These are phyloP conservation scores for Pluvialis apricaria DNA, from an alignment of 2,113 vertebrate genomes.

Conservation along the genomic window DNA sequence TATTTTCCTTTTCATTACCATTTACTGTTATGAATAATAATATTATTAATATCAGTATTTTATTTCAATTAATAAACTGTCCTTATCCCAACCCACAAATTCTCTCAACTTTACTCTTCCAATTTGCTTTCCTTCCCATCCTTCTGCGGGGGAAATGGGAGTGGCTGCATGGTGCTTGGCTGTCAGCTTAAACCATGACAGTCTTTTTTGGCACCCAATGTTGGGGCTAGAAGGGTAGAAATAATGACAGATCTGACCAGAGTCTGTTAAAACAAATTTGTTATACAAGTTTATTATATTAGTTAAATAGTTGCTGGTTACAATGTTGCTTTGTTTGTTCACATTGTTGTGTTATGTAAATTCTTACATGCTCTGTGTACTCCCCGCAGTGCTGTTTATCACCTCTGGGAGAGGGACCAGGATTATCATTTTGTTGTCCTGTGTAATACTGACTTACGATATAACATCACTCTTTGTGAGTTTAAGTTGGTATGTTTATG, in stretches of 20 bases:
- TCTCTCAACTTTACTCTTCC: too few relatives aligned
- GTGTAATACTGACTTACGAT: not conserved
- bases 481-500: too few relatives aligned
- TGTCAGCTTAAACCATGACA: not conserved
- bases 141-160: not conserved
- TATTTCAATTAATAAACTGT: too few relatives aligned
- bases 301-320: not conserved
- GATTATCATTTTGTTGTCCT: not conserved
- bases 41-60: too few relatives aligned
- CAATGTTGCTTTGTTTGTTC: not conserved
- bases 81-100: too few relatives aligned
- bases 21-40: too few relatives aligned
- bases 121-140: too few relatives aligned
- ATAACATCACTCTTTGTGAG: not conserved
- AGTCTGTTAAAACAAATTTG: not conserved
- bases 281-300: not conserved
- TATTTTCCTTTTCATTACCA: too few relatives aligned
- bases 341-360: not conserved
- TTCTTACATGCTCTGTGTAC: not conserved
- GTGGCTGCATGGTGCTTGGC: not conserved
- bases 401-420: not conserved
- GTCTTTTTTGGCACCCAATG: not conserved
- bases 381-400: not conserved
- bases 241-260: not conserved
- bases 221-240: not conserved